A percentile compares a stretch with the other conserved stretches of the same genome.
These are phyloP conservation scores for Notodonta dromedarius DNA, from an alignment of 2,888 invertebrate genomes.

Conservation along the genomic window DNA sequence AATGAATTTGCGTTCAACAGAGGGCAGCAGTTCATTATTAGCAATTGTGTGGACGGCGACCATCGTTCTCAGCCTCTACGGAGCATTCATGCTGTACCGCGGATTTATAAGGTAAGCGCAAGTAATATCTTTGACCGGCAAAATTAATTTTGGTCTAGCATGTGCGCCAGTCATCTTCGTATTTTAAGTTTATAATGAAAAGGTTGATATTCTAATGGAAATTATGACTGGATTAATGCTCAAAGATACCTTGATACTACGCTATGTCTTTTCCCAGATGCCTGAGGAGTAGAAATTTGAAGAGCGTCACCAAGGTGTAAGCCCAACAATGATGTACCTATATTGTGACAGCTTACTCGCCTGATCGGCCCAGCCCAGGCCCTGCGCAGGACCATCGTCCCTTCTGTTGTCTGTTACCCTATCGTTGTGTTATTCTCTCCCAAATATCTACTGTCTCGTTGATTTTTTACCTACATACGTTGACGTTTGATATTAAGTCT, in stretches of 20 bases:
- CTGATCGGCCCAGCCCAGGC: constrained; percentile 27
- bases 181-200: no score
- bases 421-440: constrained; percentile 26
- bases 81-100: constrained; percentile 65
- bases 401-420: constrained; percentile 35
- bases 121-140: neutral
- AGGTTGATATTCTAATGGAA: no score
- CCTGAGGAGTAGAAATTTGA: constrained; percentile 70
- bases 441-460: constrained; percentile 5
- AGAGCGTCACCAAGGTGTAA: constrained; percentile 76
- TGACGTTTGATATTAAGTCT: constrained; percentile 10
- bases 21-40: constrained; percentile 68
- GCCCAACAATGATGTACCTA: constrained; percentile 17
- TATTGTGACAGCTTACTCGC: constrained; percentile 35
- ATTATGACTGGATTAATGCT: no score
- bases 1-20: constrained; percentile 40
- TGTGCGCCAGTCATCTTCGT: no score
- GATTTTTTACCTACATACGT: constrained; percentile 18
- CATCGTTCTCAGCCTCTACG: constrained; percentile 67
- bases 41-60: constrained; percentile 74
- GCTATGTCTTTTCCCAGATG: constrained; percentile 53
- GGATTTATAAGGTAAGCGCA: constrained; percentile 58
- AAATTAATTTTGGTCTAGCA: neutral
- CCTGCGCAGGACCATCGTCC: constrained; percentile 27
- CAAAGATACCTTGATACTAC: no score